phyloP scores from a whole-genome alignment of 2,797 vertebrate species.

The Erpetoichthys calabaricus region DNA sequence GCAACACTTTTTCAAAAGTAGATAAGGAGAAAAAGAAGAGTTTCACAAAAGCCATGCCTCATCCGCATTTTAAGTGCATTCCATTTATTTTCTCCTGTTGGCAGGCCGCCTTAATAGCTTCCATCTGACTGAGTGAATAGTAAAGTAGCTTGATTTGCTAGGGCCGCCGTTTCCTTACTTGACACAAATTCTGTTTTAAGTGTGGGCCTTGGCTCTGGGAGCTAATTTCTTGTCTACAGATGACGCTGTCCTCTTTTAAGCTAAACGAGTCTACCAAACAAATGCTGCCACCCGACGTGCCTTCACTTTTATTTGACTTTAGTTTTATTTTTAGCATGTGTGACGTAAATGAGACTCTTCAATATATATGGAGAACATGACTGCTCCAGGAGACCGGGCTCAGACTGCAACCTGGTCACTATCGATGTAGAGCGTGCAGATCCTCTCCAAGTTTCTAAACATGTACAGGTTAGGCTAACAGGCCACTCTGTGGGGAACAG shows the following conservation, averaged over 20 bases:
- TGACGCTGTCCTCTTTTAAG: constrained; percentile 9
- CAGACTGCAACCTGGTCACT: too few species aligned
- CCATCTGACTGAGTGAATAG: constrained; percentile 25
- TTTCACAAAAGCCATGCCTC: constrained; percentile 14
- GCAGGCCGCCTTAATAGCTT: constrained; percentile 16
- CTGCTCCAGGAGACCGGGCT: too few species aligned
- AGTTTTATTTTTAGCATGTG: too few species aligned
- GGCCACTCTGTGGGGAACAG: too few species aligned
- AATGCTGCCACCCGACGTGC: not conserved
- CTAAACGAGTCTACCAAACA: constrained; percentile 15
- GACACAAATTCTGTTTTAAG: constrained; percentile 5
- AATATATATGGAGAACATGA: too few species aligned
- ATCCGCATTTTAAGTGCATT: constrained; percentile 6
- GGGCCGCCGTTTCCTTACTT: constrained; percentile 9
- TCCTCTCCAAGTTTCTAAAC: too few species aligned
- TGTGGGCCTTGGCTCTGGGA: constrained; percentile 3
- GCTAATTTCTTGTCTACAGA: constrained; percentile 2
- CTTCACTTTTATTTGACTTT: too few species aligned
- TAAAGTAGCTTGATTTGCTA: constrained; percentile 18
- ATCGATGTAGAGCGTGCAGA: too few species aligned
- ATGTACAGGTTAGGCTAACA: too few species aligned
- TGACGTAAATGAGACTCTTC: too few species aligned
- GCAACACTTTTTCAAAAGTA: constrained; percentile 5
- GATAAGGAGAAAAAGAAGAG: not conserved
- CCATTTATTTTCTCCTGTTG: constrained; percentile 16